Evolutionary conservation across 2,797 vertebrate genomes (phyloP), one percentile per base, ranked within the genome.

Genomic region (Morus bassanus): DNA sequence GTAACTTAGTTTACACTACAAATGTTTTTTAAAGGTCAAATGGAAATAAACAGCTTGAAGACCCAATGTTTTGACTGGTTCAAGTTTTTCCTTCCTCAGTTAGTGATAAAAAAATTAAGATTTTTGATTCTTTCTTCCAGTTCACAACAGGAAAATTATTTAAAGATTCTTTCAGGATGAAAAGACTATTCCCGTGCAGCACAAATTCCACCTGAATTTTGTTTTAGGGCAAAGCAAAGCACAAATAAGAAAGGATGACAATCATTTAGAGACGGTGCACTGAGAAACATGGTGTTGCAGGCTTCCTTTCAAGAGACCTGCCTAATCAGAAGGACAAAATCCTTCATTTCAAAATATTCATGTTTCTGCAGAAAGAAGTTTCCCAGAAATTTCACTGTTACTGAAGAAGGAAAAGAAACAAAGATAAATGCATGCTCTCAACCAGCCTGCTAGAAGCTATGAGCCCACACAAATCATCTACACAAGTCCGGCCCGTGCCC

Each of bases 11-110:
- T 94, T 95, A 84, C n/a, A 67, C 50, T 63, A 76, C 33, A 69
- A 89, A 70, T 77, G 48, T 12, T 64, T 86, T 91, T 63, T 73
- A 96, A 96, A 96, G 93, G 95, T 92, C 95, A 96, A 56, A 61
- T 85, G 74, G 76, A 94, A 96, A 95, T 77, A 89, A 95, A 94
- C 89, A 95, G 39, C 72, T 95, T 68, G 43, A 92, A 63, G 60
- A 80, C 60, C 78, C 72, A 74, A 11, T 51, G 56, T 92, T 96
- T 91, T 64, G 78, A 85, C 61, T 77, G 25, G 60, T 33, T 87
- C 14, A 22, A 85, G 41, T 78, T 88, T 94, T 78, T 90, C 28
- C 56, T 91, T 84, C 48, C 33, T 73, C 45, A 28, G 46, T n/a
- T 28, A 45, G 45, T 54, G 64, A 82, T 43, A 74, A 80, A 82